phyloP scores from a whole-genome alignment of 1,140 invertebrate genomes.

The Drosophila obscura region DNA sequence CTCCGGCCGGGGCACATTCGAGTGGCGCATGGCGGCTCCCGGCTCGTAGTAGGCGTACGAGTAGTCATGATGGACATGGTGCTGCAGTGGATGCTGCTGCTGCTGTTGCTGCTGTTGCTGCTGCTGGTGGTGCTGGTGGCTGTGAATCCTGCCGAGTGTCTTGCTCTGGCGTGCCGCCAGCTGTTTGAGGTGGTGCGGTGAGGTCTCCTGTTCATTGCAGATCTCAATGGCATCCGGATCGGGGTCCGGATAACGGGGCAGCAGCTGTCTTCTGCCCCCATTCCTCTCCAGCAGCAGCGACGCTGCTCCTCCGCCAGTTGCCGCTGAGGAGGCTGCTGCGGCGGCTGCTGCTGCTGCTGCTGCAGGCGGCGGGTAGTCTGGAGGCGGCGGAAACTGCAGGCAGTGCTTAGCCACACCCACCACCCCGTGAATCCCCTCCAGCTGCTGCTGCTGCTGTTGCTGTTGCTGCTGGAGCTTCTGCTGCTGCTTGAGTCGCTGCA shows the following conservation, averaged over 20 bases:
- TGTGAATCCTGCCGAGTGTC: constrained; percentile 44
- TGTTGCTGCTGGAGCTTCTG: constrained; percentile 52
- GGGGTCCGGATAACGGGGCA: constrained; percentile 74
- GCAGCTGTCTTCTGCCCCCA: constrained; percentile 32
- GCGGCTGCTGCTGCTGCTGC: constrained; percentile 15
- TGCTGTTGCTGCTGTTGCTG: constrained; percentile 46
- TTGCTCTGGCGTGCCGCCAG: constrained; percentile 58
- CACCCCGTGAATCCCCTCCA: constrained; percentile 33
- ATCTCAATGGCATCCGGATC: constrained; percentile 81
- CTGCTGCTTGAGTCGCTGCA: constrained; percentile 69
- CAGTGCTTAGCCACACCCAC: constrained; percentile 40
- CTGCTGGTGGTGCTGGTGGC: constrained; percentile 22
- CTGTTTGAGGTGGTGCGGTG: constrained; percentile 56
- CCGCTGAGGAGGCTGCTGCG: constrained; percentile 2
- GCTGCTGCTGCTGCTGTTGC: constrained; percentile 44
- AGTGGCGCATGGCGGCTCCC: constrained; percentile 85
- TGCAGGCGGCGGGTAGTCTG: constrained; percentile 69
- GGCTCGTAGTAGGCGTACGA: constrained; percentile 92
- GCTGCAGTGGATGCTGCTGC: constrained; percentile 33
- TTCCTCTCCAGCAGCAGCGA: constrained; percentile 9
- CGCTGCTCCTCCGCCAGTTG: neutral
- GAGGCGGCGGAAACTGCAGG: constrained; percentile 72
- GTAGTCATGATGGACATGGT: constrained; percentile 84
- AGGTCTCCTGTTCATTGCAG: constrained; percentile 64
- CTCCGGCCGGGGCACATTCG: constrained; percentile 87